These are phyloP conservation scores for Chelidonichthys spinosus DNA, from an alignment of 2,797 vertebrate genomes.

Conservation along the genomic window DNA sequence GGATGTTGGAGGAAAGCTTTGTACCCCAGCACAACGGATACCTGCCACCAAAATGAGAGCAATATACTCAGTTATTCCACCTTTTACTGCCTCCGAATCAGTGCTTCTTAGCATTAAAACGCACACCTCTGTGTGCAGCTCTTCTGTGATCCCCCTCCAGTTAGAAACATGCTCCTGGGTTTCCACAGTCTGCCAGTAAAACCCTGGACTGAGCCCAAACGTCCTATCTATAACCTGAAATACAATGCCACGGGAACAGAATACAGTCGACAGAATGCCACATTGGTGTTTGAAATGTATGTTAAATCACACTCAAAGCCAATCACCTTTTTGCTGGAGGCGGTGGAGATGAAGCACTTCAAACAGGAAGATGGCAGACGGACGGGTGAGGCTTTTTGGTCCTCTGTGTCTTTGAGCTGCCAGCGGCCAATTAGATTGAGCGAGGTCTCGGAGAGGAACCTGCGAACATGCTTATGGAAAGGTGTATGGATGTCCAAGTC, in stretches of 20 bases:
- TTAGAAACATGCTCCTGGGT: slow-evolving; percentile 77
- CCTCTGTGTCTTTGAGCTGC: slow-evolving; percentile 67
- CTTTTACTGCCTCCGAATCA: not conserved
- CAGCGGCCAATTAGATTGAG: slow-evolving; percentile 72
- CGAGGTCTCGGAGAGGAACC: slow-evolving; percentile 70
- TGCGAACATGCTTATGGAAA: slow-evolving; percentile 72
- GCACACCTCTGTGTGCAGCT: slow-evolving; percentile 72
- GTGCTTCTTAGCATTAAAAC: slow-evolving; percentile 1
- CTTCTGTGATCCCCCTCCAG: slow-evolving; percentile 56
- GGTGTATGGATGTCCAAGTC: slow-evolving; percentile 34
- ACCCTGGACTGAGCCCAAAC: slow-evolving; percentile 76
- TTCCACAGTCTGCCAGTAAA: slow-evolving; percentile 85
- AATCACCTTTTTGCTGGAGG: slow-evolving; percentile 70
- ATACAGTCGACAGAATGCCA: slow-evolving; percentile 15
- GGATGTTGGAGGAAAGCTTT: slow-evolving; percentile 70
- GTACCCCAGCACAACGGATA: slow-evolving; percentile 74
- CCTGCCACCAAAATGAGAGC: slow-evolving; percentile 61
- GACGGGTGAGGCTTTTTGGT: slow-evolving; percentile 52
- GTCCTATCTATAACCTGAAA: slow-evolving; percentile 78
- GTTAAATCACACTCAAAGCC: not conserved
- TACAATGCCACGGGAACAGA: slow-evolving; percentile 25
- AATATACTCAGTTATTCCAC: not conserved
- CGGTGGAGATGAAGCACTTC: slow-evolving; percentile 64
- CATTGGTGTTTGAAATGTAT: not conserved
- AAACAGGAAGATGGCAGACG: slow-evolving; percentile 72